Evolutionary conservation across 2,797 vertebrate species (phyloP).

Genomic region (Pseudochirops cupreus): DNA sequence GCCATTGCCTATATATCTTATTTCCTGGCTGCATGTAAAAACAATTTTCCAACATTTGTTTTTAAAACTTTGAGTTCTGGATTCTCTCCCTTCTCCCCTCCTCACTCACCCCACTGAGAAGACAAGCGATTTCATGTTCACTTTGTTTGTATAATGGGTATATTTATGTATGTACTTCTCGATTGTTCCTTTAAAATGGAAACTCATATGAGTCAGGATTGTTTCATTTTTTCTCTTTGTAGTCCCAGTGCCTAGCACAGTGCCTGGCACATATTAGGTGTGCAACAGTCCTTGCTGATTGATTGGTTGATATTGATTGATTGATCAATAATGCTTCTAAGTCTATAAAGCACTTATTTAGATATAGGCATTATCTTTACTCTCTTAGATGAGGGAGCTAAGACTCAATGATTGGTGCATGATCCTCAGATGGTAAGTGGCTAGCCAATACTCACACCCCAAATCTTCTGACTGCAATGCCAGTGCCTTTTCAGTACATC

Average conservation of each 20-base stretch:
- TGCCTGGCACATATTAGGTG: background rate
- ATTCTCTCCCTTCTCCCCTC: too few species aligned
- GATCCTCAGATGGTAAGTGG: background rate
- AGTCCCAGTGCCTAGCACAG: background rate
- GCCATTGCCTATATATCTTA: too few species aligned
- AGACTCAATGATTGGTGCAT: background rate
- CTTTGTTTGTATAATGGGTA: background rate
- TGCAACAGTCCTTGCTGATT: background rate
- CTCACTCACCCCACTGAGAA: too few species aligned
- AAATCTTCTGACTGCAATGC: background rate
- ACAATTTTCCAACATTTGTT: too few species aligned
- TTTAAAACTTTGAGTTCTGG: too few species aligned
- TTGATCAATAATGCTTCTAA: background rate
- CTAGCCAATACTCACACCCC: background rate
- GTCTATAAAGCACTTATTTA: background rate
- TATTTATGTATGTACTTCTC: background rate
- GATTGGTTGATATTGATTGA: background rate
- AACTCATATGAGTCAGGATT: background rate
- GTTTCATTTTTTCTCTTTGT: background rate
- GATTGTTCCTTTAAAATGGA: background rate
- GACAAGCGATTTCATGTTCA: too few species aligned
- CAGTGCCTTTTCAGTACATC: background rate
- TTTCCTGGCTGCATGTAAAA: too few species aligned
- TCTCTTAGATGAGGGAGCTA: background rate
- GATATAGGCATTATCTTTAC: background rate